A percentile compares a stretch with the other conserved stretches of the same genome.
These are phyloP conservation scores for Xiphorhynchus elegans DNA, from an alignment of 2,113 vertebrate genomes.

Conservation along the genomic window DNA sequence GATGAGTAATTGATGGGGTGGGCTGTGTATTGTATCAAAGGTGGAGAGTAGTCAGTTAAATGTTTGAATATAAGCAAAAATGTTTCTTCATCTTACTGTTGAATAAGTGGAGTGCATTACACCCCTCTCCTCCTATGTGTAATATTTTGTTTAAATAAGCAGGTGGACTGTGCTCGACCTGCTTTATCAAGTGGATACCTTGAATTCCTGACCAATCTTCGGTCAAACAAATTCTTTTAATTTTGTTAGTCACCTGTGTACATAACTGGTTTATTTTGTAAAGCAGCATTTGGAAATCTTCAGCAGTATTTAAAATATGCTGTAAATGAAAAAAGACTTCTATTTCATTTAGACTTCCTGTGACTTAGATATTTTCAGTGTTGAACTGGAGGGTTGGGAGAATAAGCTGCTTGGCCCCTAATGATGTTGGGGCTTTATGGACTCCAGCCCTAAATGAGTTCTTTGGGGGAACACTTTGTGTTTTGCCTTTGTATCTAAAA, in stretches of 20 bases:
- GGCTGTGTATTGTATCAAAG: background rate
- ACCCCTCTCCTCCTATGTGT: background rate
- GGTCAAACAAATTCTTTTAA: conserved; percentile 2
- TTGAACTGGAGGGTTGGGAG: background rate
- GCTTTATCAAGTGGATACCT: conserved; percentile 55
- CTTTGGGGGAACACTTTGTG: background rate
- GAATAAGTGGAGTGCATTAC: background rate
- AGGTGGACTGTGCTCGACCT: conserved; percentile 70
- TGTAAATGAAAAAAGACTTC: background rate
- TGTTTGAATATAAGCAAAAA: background rate
- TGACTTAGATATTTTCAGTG: background rate
- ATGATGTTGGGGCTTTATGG: accelerated
- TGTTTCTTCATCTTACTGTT: background rate
- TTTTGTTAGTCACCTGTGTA: conserved; percentile 10
- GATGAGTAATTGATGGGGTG: background rate
- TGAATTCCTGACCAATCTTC: conserved; percentile 66
- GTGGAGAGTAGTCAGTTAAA: background rate
- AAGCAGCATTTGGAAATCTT: background rate
- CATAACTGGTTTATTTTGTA: background rate
- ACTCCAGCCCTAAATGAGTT: background rate
- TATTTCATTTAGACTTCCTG: background rate
- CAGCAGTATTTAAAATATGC: conserved; percentile 5
- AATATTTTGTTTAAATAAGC: conserved; percentile 54
- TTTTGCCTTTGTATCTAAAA: background rate
- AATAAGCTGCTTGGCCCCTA: background rate